Conservation (phyloP, 2,797 vertebrate species). For the Dicrostonyx torquatus region DNA sequence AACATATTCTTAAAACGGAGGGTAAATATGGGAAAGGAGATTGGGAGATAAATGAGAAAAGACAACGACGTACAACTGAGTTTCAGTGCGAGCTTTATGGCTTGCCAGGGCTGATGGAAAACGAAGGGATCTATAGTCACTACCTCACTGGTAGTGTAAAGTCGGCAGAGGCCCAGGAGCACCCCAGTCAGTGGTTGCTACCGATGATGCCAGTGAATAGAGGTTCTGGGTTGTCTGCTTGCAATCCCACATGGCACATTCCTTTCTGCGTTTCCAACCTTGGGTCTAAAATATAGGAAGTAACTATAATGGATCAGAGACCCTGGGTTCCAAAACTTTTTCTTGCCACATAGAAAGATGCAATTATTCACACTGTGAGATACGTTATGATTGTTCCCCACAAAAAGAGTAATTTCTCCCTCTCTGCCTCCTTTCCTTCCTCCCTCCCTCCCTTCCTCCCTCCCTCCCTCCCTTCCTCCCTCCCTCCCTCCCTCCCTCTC, state of each 20-base stretch:
- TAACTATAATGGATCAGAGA: neutral
- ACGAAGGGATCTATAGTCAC: neutral
- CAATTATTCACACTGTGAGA: neutral
- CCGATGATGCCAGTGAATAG: neutral
- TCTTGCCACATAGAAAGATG: slow-evolving; percentile 20
- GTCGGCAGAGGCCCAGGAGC: neutral
- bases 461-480: neutral
- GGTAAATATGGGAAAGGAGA: neutral
- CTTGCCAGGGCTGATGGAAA: neutral
- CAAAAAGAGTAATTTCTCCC: neutral
- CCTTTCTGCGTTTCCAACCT: neutral
- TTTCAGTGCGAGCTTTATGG: neutral
- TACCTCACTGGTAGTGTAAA: neutral
- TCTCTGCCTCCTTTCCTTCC: too few species aligned
- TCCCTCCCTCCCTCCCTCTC: too few species aligned
- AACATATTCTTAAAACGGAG: neutral
- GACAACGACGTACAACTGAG: neutral
- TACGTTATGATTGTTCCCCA: neutral
- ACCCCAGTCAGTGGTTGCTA: neutral
- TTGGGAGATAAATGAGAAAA: neutral
- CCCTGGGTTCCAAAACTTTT: neutral
- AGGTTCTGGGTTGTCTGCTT: neutral
- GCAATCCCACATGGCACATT: neutral
- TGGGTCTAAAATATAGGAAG: neutral
- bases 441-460: too few species aligned